Percentiles rank a stretch among this genome's conserved stretches.
Conservation (phyloP, 2,888 invertebrate species). For the Apomyelois bistriatella region DNA sequence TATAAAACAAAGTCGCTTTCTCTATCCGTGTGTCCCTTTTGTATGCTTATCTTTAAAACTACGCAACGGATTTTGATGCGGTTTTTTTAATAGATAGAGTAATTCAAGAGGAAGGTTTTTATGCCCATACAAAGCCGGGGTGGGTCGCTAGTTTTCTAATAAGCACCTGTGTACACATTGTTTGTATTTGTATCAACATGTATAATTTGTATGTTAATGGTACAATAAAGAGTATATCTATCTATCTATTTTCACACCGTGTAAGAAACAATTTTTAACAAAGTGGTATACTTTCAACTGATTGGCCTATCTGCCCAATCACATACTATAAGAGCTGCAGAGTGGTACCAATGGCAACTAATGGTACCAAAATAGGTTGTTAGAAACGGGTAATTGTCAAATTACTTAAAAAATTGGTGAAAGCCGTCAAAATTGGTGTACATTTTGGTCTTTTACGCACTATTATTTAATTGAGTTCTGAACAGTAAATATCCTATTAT, state of each 20-base stretch:
- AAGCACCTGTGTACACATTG: too few species aligned
- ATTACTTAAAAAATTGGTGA: constrained; percentile 2
- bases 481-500: background rate
- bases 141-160: too few species aligned
- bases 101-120: too few species aligned
- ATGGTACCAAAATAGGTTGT: background rate
- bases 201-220: too few species aligned
- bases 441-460: background rate
- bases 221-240: too few species aligned
- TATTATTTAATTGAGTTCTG: background rate
- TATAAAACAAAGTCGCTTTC: too few species aligned
- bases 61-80: too few species aligned
- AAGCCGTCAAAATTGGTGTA: constrained; percentile 2
- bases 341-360: constrained; percentile 5
- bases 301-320: constrained; percentile 3
- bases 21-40: too few species aligned
- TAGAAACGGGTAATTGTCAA: constrained; percentile 6
- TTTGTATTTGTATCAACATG: too few species aligned
- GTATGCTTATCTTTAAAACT: too few species aligned
- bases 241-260: background rate
- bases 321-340: background rate
- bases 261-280: background rate
- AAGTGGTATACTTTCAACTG: constrained; percentile 5
- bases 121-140: too few species aligned
- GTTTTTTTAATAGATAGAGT: too few species aligned